Conservation (phyloP, 2,797 vertebrate species). For the Austrolebias charrua region DNA sequence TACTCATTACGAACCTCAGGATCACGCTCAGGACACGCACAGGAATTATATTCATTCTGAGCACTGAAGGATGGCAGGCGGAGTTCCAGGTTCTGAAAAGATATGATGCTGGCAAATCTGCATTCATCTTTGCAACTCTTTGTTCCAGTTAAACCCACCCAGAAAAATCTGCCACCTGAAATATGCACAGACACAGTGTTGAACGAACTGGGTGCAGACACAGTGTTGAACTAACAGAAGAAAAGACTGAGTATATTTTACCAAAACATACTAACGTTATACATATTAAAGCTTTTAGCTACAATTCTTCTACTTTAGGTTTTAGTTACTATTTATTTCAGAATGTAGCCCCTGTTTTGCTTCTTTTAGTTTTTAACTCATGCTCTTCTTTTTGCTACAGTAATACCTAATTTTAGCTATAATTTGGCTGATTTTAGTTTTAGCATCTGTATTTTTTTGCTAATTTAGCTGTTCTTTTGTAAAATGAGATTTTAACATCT, state of each 20-base stretch:
- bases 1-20: constrained; percentile 30
- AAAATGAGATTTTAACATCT: too few relatives aligned
- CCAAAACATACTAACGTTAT: too few relatives aligned
- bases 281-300: not conserved
- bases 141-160: not conserved
- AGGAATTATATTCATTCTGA: constrained; percentile 14
- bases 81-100: not conserved
- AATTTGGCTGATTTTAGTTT: too few relatives aligned
- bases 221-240: not conserved
- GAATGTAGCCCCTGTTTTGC: not conserved
- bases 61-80: not conserved
- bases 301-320: too few relatives aligned
- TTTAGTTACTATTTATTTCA: too few relatives aligned
- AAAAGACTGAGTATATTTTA: not conserved
- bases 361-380: too few relatives aligned
- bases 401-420: too few relatives aligned
- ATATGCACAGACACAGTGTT: too few relatives aligned
- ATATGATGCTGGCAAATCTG: not conserved
- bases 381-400: too few relatives aligned
- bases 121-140: not conserved
- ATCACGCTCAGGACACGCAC: not conserved
- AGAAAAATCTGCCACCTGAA: not conserved
- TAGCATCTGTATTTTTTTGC: too few relatives aligned
- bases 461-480: too few relatives aligned
- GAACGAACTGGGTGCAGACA: not conserved